Percentiles rank a stretch among this genome's conserved stretches.
These are phyloP conservation scores for Heteromyza rotundicornis DNA, from an alignment of 2,888 invertebrate species.

Conservation along the genomic window DNA sequence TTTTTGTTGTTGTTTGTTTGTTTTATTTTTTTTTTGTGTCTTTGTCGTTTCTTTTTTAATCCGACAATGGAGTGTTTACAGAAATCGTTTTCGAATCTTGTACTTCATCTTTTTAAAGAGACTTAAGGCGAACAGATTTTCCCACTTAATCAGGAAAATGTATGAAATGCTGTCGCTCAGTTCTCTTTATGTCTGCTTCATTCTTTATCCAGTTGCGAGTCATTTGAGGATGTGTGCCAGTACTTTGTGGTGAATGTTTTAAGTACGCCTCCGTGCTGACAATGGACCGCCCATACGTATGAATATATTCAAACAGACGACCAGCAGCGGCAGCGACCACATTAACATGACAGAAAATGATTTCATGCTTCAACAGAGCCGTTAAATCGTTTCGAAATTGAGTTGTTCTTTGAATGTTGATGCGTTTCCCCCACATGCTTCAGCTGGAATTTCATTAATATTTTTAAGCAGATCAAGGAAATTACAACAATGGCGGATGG, in stretches of 20 bases:
- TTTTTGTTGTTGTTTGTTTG: neutral
- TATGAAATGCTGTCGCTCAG: slow-evolving; percentile 39
- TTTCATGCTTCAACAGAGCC: slow-evolving; percentile 54
- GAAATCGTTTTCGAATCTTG: neutral
- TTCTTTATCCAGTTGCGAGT: neutral
- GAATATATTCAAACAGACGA: too few relatives aligned
- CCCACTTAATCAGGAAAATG: slow-evolving; percentile 39
- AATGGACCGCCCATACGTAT: slow-evolving; percentile 9
- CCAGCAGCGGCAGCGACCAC: too few relatives aligned
- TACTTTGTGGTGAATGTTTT: slow-evolving; percentile 19
- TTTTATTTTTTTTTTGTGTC: slow-evolving; percentile 3
- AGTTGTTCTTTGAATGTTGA: slow-evolving; percentile 30
- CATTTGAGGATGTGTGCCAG: neutral
- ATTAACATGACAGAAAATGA: slow-evolving; percentile 37
- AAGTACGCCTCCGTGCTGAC: slow-evolving; percentile 29
- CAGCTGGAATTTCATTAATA: neutral
- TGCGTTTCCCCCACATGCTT: neutral
- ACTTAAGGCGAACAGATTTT: slow-evolving; percentile 53
- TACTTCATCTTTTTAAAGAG: neutral
- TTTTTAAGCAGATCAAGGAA: too few relatives aligned
- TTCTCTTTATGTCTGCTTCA: too few relatives aligned
- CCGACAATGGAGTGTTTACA: slow-evolving; percentile 25
- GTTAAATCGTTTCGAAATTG: slow-evolving; percentile 54
- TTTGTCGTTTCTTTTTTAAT: slow-evolving; percentile 6
- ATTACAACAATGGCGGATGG: too few relatives aligned